Evolutionary conservation across 2,113 vertebrate genomes (phyloP), one percentile per base, ranked within the genome.

Genomic region (Corynorhinus townsendii): DNA sequence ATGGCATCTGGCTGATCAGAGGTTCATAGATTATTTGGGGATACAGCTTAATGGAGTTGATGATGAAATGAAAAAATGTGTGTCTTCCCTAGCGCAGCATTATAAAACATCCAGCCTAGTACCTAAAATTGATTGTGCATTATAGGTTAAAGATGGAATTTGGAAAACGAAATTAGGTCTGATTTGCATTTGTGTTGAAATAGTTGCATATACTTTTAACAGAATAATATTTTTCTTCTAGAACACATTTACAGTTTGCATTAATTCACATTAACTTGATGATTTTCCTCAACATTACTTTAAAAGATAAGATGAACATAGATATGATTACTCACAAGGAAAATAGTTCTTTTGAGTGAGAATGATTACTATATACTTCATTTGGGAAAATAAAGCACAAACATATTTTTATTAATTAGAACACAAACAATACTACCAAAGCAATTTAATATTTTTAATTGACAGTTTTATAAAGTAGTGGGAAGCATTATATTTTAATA

Each of bases 241-340:
- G 92, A 97, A 96, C 86, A 95, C 84, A 97, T 96, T 98, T 98
- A 90, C 76, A 97, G 94, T 97, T 98, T 98, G 45, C 91, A 96
- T 98, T 96, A 92, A 92, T 97, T 98, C 98, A 62, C 97, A 93
- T 97, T 97, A 98, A 94, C 64, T 97, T 72, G 80, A 16, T 92
- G 91, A 96, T 98, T 97, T 94, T 95, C 91, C 15, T 96, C 88
- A 91, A 91, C 87, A 68, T 90, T 98, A 92, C 96, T 96, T 97
- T 94, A 93, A 96, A 97, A 95, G 93, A 82, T 62, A 90, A 94
- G 45, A 90, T 71, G 93, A 97, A 96, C 90, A 97, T 3, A 35
- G 76, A 22, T 82, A 81, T 86, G 96, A 96, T 95, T 97, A 94
- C 71, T 96, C 87, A 96, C 35, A 96, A 96, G 84, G 59, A 91